Conservation (phyloP, 2,797 vertebrate genomes). For the Odontamblyopus rebecca region DNA sequence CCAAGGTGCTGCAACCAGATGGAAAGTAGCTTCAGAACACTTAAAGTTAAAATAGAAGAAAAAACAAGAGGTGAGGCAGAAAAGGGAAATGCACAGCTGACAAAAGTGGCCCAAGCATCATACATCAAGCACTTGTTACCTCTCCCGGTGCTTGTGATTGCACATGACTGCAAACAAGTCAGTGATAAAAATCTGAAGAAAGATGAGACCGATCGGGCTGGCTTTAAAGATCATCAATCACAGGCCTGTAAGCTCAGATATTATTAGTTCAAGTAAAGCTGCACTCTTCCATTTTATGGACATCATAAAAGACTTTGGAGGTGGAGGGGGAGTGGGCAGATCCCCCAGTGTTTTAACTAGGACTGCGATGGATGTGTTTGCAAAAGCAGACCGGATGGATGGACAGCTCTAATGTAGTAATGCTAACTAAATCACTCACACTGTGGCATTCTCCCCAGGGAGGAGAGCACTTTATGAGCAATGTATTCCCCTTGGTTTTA, state of each 20-base stretch:
- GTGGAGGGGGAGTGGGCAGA: conserved; percentile 62
- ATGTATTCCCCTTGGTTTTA: conserved; percentile 35
- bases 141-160: conserved; percentile 88
- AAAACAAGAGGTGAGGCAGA: conserved; percentile 48
- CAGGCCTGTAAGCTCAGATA: conserved; percentile 81
- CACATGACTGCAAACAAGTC: conserved; percentile 93
- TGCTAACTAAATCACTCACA: conserved; percentile 69
- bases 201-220: conserved; percentile 90
- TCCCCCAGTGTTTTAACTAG: conserved; percentile 77
- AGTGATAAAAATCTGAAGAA: conserved; percentile 96
- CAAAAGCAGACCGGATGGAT: conserved; percentile 71
- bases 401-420: conserved; percentile 72
- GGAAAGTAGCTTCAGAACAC: conserved; percentile 66
- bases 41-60: conserved; percentile 68
- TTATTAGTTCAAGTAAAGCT: conserved; percentile 92
- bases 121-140: conserved; percentile 96
- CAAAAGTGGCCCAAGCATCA: conserved; percentile 89
- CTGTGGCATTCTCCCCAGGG: conserved; percentile 44
- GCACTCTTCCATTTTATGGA: conserved; percentile 92
- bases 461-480: conserved; percentile 45
- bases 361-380: conserved; percentile 73
- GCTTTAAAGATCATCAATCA: conserved; percentile 96
- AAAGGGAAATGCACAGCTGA: conserved; percentile 82
- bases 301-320: conserved; percentile 83
- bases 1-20: conserved; percentile 64